phyloP scores from a whole-genome alignment of 2,797 vertebrate species.

The Hydrolagus colliei region DNA sequence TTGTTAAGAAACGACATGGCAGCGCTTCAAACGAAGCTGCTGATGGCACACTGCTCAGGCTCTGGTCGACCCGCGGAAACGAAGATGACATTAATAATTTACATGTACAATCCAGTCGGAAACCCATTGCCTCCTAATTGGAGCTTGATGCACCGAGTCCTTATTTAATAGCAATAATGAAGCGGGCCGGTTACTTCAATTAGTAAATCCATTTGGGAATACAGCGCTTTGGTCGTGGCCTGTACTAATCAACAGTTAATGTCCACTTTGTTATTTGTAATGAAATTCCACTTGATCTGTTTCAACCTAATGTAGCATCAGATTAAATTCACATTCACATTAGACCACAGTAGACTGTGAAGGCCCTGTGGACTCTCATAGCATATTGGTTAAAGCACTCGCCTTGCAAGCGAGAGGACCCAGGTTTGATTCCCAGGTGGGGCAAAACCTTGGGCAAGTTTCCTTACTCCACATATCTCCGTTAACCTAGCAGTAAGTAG shows the following conservation, averaged over 20 bases:
- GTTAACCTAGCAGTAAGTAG: too few relatives aligned
- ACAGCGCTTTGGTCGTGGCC: background rate
- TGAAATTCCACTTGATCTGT: conserved; percentile 13
- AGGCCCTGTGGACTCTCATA: too few relatives aligned
- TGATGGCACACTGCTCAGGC: background rate
- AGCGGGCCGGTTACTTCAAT: background rate
- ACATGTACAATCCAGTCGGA: conserved; percentile 8
- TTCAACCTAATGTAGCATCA: conserved; percentile 7
- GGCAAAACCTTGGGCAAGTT: too few relatives aligned
- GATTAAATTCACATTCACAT: background rate
- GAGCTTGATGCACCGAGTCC: background rate
- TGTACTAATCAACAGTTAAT: conserved; percentile 9
- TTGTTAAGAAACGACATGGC: background rate
- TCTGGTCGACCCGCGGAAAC: background rate
- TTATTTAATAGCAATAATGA: background rate
- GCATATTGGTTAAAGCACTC: too few relatives aligned
- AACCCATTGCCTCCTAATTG: conserved; percentile 3
- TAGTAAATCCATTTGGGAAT: conserved; percentile 10
- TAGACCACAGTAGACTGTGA: background rate
- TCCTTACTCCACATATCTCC: too few relatives aligned
- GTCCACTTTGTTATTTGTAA: conserved; percentile 15
- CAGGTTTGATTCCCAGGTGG: too few relatives aligned
- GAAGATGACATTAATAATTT: conserved; percentile 18
- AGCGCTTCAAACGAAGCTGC: background rate
- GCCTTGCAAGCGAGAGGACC: too few relatives aligned